These are phyloP conservation scores for Hemibagrus guttatus DNA, from an alignment of 2,797 vertebrate species.

Conservation along the genomic window DNA sequence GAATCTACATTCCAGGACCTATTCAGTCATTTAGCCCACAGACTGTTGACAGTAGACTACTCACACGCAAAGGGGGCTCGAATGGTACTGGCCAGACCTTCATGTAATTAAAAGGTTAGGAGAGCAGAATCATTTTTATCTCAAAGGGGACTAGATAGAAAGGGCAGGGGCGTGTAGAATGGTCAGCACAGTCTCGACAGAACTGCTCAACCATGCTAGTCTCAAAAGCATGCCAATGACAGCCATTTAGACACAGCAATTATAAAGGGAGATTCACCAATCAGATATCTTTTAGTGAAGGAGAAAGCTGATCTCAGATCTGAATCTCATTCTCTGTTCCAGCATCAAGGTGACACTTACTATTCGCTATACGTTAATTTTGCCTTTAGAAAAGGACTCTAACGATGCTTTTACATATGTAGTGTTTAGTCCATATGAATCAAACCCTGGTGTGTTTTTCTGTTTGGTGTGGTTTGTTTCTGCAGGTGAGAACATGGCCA, in stretches of 20 bases:
- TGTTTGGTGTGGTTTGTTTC: not conserved
- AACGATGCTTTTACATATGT: not conserved
- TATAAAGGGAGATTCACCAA: slow-evolving; percentile 33
- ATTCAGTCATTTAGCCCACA: slow-evolving; percentile 43
- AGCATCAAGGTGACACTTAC: slow-evolving; percentile 51
- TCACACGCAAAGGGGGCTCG: slow-evolving; percentile 2
- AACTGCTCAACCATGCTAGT: slow-evolving; percentile 46
- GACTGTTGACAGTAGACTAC: slow-evolving; percentile 33
- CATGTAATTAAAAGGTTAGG: slow-evolving; percentile 62
- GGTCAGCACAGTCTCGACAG: slow-evolving; percentile 43
- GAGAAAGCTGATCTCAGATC: slow-evolving; percentile 43
- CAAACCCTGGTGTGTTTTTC: no score
- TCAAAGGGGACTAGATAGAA: slow-evolving; percentile 56
- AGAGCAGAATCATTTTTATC: slow-evolving; percentile 48
- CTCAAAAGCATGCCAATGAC: slow-evolving; percentile 52
- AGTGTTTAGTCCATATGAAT: no score
- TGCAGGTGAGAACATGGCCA: slow-evolving; percentile 11
- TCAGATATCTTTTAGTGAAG: slow-evolving; percentile 26
- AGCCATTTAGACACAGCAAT: slow-evolving; percentile 41
- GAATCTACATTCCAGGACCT: slow-evolving; percentile 37
- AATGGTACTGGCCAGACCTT: slow-evolving; percentile 51
- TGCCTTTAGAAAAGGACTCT: slow-evolving; percentile 7
- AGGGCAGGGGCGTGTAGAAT: slow-evolving; percentile 51
- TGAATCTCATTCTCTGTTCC: slow-evolving; percentile 47
- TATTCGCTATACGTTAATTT: slow-evolving; percentile 31